phyloP scores from a whole-genome alignment of 2,113 vertebrate species.

The Lamprologus lemairii region DNA sequence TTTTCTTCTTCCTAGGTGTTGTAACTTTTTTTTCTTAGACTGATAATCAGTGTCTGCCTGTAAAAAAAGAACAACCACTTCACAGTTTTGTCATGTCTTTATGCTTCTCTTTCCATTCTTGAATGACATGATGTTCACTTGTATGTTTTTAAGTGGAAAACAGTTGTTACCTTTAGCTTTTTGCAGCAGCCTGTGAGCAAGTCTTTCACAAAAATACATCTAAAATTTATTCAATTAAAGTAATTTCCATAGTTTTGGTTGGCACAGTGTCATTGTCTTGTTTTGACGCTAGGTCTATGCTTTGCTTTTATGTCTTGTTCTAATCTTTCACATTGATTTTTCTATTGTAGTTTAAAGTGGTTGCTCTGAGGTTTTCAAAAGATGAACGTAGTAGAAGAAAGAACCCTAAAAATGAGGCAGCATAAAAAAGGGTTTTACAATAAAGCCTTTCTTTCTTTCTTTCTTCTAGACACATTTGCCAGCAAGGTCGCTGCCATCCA shows the following conservation, averaged over 20 bases:
- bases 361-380: not conserved
- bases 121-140: not conserved
- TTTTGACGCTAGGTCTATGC: not conserved
- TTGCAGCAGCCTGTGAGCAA: not conserved
- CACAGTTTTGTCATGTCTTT: not conserved
- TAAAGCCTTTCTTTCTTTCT: not conserved
- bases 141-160: not conserved
- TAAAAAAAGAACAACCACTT: not conserved
- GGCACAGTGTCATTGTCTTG: not conserved
- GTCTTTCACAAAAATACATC: not conserved
- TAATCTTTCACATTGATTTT: not conserved
- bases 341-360: not conserved
- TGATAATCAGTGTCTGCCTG: not conserved
- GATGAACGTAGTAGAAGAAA: not conserved
- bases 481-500: slow-evolving; percentile 81
- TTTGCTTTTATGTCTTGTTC: not conserved
- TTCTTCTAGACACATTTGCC: slow-evolving; percentile 73
- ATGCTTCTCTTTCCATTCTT: not conserved
- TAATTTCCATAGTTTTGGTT: not conserved
- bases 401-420: not conserved
- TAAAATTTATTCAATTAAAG: not conserved
- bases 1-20: not conserved
- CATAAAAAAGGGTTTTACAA: not conserved
- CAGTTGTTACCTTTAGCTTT: not conserved
- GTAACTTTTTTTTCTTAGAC: not conserved